Evolutionary conservation across 2,888 invertebrate genomes (phyloP), one percentile per base, ranked within the genome.

Genomic region (Trypoxylon attenuatum): DNA sequence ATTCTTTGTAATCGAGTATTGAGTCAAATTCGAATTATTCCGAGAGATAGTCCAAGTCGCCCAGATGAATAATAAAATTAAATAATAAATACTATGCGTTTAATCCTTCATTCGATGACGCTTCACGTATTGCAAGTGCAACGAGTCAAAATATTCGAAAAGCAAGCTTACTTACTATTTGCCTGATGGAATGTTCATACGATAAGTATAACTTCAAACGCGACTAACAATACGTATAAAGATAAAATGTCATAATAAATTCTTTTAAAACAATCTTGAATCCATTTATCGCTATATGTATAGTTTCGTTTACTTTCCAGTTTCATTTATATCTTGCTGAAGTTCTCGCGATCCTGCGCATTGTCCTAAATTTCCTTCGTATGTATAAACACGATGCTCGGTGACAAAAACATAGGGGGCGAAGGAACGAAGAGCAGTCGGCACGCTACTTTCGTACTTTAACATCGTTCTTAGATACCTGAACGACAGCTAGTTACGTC

Each of bases 41-140:
- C 13, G 13, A 33, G 13, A 33, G 13, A 33, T 33, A 33, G 33
- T 33, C 10, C 33, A 33, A 13, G 13, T 33, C 33, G 33, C 13
- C n/a, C 13, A 10, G 33, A 33, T 33, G n/a, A 10, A n/a, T 18
- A 5, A 4, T 4, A 10, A 18, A 18, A 49, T 49, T 21, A 19
- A 42, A n/a, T 21, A 51, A 45, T 51, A 58, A 56, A 58, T 46
- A 51, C n/a, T 45, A 38, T 23, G 22, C 22, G 21, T 43, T 5
- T 15, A n/a, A 54, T 18, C 38, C 21, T 38, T 46, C 13, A 21
- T 18, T 13, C 10, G 25, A 6, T 3, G 13, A n/a, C 13, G n/a
- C n/a, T 19, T 52, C 16, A 15, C 54, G 15, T 22, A 41, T 43
- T 23, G 38, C 56, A 6, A 29, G n/a, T 6, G 54, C 27, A 49